Evolutionary conservation across 2,113 vertebrate genomes (phyloP).

Genomic region (Myotis yumanensis): DNA sequence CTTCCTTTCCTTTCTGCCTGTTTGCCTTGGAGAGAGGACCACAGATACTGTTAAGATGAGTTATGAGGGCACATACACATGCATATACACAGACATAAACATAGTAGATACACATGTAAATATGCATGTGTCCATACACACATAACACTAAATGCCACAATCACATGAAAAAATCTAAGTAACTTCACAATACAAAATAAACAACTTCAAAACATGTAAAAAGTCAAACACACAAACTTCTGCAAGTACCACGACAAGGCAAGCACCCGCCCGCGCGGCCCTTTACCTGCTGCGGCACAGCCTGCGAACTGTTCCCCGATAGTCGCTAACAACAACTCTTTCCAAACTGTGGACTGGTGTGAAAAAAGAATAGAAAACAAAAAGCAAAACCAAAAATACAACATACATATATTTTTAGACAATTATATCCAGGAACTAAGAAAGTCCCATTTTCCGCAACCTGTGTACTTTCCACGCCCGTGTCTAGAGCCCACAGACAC

Average conservation of each 20-base stretch:
- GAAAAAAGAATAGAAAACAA: slow-evolving; percentile 18
- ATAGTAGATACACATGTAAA: not conserved
- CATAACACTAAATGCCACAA: not conserved
- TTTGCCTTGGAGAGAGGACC: not conserved
- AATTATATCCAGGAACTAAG: slow-evolving; percentile 10
- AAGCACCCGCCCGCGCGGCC: not conserved
- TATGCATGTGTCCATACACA: not conserved
- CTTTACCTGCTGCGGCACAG: slow-evolving; percentile 91
- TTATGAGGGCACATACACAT: not conserved
- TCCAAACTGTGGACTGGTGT: slow-evolving; percentile 93
- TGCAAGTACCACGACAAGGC: not conserved
- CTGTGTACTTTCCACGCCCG: not conserved
- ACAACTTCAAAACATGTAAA: not conserved
- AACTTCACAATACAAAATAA: slow-evolving; percentile 26
- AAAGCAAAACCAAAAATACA: not conserved
- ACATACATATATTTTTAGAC: slow-evolving; percentile 30
- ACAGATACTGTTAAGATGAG: not conserved
- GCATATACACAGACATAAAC: not conserved
- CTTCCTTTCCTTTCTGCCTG: not conserved
- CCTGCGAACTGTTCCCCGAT: slow-evolving; percentile 97
- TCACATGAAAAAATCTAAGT: not conserved
- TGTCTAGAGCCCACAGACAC: not conserved
- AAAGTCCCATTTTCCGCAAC: not conserved
- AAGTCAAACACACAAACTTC: not conserved
- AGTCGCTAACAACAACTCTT: slow-evolving; percentile 94